phyloP scores from a whole-genome alignment of 2,797 vertebrate species.

The Myiotriccus ornatus region DNA sequence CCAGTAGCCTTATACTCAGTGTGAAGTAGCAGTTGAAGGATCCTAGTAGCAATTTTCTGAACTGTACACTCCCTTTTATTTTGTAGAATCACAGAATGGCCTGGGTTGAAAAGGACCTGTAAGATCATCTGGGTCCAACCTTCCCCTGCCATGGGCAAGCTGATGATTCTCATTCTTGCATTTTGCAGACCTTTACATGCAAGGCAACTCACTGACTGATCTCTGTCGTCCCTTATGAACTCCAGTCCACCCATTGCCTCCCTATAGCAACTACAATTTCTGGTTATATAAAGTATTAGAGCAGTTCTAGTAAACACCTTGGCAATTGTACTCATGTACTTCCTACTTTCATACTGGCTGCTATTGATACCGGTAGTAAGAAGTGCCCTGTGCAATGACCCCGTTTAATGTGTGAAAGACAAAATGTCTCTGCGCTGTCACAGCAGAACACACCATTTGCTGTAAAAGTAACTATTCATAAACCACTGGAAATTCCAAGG shows the following conservation, averaged over 20 bases:
- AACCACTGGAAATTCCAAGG: background rate
- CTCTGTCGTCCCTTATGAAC: background rate
- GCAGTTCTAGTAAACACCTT: background rate
- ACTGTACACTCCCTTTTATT: background rate
- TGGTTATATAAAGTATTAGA: background rate
- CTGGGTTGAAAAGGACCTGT: background rate
- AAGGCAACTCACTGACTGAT: background rate
- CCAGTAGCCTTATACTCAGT: background rate
- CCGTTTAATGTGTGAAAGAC: background rate
- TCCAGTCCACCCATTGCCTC: background rate
- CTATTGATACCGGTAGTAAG: background rate
- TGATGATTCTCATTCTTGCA: background rate
- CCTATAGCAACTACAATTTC: background rate
- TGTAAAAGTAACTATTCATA: background rate
- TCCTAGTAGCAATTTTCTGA: background rate
- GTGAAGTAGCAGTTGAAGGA: background rate
- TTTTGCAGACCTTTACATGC: background rate
- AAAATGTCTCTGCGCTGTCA: background rate
- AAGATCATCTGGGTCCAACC: background rate
- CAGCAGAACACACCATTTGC: background rate
- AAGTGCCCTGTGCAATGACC: fast-evolving
- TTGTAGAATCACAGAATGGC: background rate
- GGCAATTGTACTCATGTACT: background rate
- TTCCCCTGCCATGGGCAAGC: background rate
- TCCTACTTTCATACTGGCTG: background rate